Conservation (phyloP, 1,140 invertebrate species). For the Plutomurus gul region DNA sequence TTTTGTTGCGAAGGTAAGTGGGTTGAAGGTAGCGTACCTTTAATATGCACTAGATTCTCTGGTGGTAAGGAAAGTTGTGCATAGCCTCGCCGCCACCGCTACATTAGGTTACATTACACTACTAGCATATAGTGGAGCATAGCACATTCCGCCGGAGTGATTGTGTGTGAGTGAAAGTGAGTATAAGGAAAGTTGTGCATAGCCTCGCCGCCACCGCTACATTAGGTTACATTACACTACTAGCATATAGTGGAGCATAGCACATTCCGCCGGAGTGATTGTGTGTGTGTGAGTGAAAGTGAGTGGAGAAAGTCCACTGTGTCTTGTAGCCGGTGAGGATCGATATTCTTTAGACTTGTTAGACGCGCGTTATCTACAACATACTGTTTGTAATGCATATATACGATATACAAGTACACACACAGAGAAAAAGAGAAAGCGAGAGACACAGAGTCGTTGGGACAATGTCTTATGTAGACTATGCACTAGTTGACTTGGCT, state of each 20-base stretch:
- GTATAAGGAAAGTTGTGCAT: background rate
- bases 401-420: no score
- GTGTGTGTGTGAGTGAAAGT: background rate
- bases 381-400: conserved; percentile 3
- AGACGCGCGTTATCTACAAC: background rate
- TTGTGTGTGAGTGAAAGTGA: background rate
- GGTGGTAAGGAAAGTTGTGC: background rate
- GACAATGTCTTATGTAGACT: no score
- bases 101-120: conserved; percentile 26
- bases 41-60: no score
- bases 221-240: no score
- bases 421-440: no score
- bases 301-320: background rate
- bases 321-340: background rate
- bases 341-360: background rate
- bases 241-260: no score
- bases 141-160: background rate
- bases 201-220: background rate
- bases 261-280: conserved; percentile 1
- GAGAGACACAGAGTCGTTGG: no score
- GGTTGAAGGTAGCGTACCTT: no score
- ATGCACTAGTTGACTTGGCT: no score
- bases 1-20: no score
- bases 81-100: background rate
- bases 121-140: no score